Evolutionary conservation across 2,888 invertebrate genomes (phyloP), one percentile per base, ranked within the genome.

Genomic region (Gortyna flavago): DNA sequence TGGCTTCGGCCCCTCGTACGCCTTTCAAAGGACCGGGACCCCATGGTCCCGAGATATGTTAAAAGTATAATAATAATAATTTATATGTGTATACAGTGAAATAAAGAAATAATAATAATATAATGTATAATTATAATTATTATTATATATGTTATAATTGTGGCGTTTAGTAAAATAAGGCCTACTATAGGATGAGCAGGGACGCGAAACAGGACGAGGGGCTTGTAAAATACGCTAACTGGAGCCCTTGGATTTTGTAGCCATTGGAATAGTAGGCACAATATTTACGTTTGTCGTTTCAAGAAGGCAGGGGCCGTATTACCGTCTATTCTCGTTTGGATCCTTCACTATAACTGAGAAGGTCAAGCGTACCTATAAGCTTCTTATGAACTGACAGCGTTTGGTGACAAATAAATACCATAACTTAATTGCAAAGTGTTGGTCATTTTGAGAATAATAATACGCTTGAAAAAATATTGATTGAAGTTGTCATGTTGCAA

Each of bases 401-500:
- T 29, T 25, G 35, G 25, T 29, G 29, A 29, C 44, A 69, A 44
- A 54, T 67, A 54, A 54, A 54, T 77, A 16, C 13, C 9, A 41
- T 7, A 64, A 51, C 0, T 18, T n/a, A n/a, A n/a, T n/a, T n/a
- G n/a, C n/a, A n/a, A n/a, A n/a, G 21, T 21, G 13, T 44, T 7
- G 68, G 32, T 13, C 13, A 70, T 29, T 70, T 70, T 16, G 16
- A 29, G 4, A 57, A 57, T n/a, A 74, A 35, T 32, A 59, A 8
- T 11, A 72, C 74, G 32, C 32, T 77, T 72, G 44, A 38, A 51
- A 70, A 61, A 59, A 51, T 18, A 69, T 79, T 51, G 38, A 72
- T 51, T 51, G 13, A 41, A 41, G n/a, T 29, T 21, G 32, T 13
- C 25, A 71, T 71, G 9, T 80, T 41, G 32, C 32, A n/a, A 32